These are phyloP conservation scores for Lepidocyrtinus sp. DNA, from an alignment of 2,888 invertebrate genomes.

Conservation along the genomic window DNA sequence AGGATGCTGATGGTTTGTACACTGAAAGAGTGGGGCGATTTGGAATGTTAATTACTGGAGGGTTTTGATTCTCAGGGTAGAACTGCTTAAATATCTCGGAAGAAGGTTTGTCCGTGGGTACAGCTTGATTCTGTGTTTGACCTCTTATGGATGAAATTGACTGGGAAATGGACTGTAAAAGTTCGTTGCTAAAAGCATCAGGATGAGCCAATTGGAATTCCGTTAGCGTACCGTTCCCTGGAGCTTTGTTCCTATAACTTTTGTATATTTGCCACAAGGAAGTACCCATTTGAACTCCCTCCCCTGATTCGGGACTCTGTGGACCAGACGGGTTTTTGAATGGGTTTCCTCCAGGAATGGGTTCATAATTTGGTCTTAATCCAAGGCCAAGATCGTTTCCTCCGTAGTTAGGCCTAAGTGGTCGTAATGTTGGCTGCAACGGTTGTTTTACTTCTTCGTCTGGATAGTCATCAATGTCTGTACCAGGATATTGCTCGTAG, in stretches of 20 bases:
- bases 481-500: slow-evolving; percentile 29
- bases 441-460: slow-evolving; percentile 47
- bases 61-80: slow-evolving; percentile 16
- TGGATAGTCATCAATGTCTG: slow-evolving; percentile 24
- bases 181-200: slow-evolving; percentile 53
- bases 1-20: slow-evolving; percentile 33
- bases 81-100: slow-evolving; percentile 41
- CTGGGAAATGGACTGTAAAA: slow-evolving; percentile 42
- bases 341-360: slow-evolving; percentile 17
- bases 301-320: background rate
- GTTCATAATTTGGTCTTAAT: slow-evolving; percentile 21
- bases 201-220: slow-evolving; percentile 49
- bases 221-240: slow-evolving; percentile 23
- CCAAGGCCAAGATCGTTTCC: slow-evolving; percentile 16
- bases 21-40: slow-evolving; percentile 45
- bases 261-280: slow-evolving; percentile 50
- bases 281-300: slow-evolving; percentile 24
- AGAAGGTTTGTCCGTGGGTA: slow-evolving; percentile 2
- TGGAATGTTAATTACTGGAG: background rate
- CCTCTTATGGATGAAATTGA: slow-evolving; percentile 33
- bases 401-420: background rate
- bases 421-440: slow-evolving; percentile 29
- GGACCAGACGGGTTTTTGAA: background rate
- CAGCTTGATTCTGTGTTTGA: background rate
- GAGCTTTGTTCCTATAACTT: slow-evolving; percentile 33